Percentiles rank a stretch among this genome's conserved stretches.
These are phyloP conservation scores for Carcina quercana DNA, from an alignment of 2,888 invertebrate species.

Conservation along the genomic window DNA sequence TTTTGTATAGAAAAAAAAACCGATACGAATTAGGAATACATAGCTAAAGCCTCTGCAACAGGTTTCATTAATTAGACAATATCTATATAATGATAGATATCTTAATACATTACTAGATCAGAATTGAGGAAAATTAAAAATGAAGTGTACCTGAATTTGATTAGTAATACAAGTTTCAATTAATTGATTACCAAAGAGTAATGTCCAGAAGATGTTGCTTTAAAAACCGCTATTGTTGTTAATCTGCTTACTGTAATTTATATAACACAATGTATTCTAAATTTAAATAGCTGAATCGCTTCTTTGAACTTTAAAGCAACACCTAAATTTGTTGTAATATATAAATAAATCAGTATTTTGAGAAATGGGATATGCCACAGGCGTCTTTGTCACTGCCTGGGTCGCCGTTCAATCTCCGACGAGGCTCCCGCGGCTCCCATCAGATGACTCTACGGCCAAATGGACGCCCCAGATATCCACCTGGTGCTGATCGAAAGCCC, in stretches of 20 bases:
- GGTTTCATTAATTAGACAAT: slow-evolving; percentile 26
- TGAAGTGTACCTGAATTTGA: too few relatives aligned
- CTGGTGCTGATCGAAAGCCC: slow-evolving; percentile 93
- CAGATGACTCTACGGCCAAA: slow-evolving; percentile 90
- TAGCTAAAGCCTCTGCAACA: slow-evolving; percentile 61
- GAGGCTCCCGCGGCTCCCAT: slow-evolving; percentile 93
- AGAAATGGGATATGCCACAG: slow-evolving; percentile 69
- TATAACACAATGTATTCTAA: too few relatives aligned
- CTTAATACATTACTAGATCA: slow-evolving; percentile 42
- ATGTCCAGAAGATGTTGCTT: slow-evolving; percentile 5
- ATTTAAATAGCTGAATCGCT: too few relatives aligned
- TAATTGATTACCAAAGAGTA: too few relatives aligned
- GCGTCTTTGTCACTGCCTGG: slow-evolving; percentile 97
- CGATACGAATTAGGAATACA: too few relatives aligned
- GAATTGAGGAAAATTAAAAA: slow-evolving; percentile 66
- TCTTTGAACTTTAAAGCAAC: slow-evolving; percentile 4
- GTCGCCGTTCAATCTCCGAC: slow-evolving; percentile 94
- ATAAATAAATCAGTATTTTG: slow-evolving; percentile 20
- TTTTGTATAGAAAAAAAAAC: too few relatives aligned
- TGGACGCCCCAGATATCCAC: slow-evolving; percentile 85
- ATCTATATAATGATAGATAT: slow-evolving; percentile 16
- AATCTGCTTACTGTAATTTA: too few relatives aligned
- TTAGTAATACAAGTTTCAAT: too few relatives aligned
- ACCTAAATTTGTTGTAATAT: slow-evolving; percentile 1
- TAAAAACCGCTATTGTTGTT: too few relatives aligned